Evolutionary conservation across 2,888 invertebrate species (phyloP).

Genomic region (Lamellibrachia satsuma): DNA sequence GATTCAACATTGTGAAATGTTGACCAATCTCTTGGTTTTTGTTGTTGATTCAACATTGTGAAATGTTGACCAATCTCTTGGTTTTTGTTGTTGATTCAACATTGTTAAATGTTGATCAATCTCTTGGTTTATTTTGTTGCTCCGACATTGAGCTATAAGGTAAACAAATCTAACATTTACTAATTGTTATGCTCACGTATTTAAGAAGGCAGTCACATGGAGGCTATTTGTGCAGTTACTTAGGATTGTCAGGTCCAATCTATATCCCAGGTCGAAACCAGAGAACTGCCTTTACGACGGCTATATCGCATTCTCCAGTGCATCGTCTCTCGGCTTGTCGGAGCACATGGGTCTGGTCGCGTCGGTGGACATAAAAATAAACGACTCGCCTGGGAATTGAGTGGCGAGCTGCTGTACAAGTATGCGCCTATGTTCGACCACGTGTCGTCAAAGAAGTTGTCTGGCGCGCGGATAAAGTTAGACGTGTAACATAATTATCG

Average conservation of each 20-base stretch:
- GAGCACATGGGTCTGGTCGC: background rate
- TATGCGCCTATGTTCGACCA: background rate
- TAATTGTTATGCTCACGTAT: too few species aligned
- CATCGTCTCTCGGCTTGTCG: background rate
- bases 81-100: too few species aligned
- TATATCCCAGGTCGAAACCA: background rate
- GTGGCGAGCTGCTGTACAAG: too few species aligned
- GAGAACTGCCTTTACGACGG: background rate
- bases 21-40: too few species aligned
- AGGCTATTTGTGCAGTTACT: too few species aligned
- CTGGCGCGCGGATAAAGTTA: background rate
- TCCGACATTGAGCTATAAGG: background rate
- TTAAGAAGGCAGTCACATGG: too few species aligned
- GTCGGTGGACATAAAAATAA: background rate
- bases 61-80: too few species aligned
- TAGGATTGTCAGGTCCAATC: too few species aligned
- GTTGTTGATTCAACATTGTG: too few species aligned
- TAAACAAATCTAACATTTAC: background rate
- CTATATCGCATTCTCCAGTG: background rate
- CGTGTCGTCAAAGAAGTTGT: slow-evolving; percentile 13
- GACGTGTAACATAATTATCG: background rate
- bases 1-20: background rate
- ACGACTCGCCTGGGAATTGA: background rate
- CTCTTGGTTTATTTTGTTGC: background rate
- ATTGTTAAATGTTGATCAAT: background rate